Conservation (phyloP, 2,113 vertebrate genomes). For the Burhinus oedicnemus region DNA sequence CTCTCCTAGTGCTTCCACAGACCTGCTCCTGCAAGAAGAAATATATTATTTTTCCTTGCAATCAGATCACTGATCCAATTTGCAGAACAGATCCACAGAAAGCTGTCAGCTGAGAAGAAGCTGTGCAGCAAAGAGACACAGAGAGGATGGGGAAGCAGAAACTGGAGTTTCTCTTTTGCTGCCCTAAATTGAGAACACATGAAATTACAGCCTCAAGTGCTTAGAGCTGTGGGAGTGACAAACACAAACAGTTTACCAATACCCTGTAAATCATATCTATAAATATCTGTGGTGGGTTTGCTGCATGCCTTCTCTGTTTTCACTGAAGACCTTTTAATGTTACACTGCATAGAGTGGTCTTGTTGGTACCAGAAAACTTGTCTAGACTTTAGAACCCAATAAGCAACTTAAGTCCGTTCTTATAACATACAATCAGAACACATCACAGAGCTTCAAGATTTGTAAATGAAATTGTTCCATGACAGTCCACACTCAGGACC, state of each 20-base stretch:
- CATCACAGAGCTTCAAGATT: not conserved
- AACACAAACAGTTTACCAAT: not conserved
- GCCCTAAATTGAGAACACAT: not conserved
- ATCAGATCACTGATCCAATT: not conserved
- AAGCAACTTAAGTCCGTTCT: not conserved
- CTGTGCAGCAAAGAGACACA: not conserved
- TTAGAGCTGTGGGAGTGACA: not conserved
- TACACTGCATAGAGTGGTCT: not conserved
- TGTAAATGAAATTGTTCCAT: not conserved
- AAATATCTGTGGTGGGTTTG: not conserved
- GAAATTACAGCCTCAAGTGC: not conserved
- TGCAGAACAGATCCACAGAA: not conserved
- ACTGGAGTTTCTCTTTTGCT: not conserved
- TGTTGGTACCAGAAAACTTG: not conserved
- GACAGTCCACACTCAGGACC: not conserved
- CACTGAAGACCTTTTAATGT: not conserved
- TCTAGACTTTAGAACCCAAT: not conserved
- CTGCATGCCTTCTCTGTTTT: not conserved
- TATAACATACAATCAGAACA: not conserved
- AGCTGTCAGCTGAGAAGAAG: not conserved
- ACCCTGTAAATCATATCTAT: not conserved
- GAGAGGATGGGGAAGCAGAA: not conserved
- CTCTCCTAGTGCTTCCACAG: not conserved
- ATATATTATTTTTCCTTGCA: not conserved
- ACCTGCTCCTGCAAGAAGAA: not conserved